Base-by-base conservation (phyloP, 2,888 invertebrate species). In the Dicyrtoma fusca region DNA sequence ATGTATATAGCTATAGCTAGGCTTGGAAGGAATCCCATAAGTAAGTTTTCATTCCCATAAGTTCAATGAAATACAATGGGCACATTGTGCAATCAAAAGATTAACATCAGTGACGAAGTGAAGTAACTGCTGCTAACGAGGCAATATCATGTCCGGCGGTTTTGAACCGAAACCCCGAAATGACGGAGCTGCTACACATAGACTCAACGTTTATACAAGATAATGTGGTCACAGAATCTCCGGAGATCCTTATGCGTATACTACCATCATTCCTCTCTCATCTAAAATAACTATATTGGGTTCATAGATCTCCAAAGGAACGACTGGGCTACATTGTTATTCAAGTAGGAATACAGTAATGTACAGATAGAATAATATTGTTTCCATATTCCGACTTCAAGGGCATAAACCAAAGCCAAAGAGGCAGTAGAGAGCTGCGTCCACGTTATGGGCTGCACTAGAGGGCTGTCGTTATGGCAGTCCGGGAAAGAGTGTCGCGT, bases 81-180 rank as follows among this genome's bases (percentile, higher is more conserved):
- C 10, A 66, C 44, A 66, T 53, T 53, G 55, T 26, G 55, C 51
- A 53, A 66, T 66, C 53, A 66, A 53, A 42, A 66, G 66, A 66
- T 66, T 66, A 66, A 53, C 55, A 66, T 66, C 53, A 66, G 53
- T 53, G 34, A 53, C 21, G 42, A 66, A 53, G 53, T 53, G 53
- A 53, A 65, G 51, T 65, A 51, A 65, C 51, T 65, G 64, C 23
- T 25, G 49, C 51, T 64, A 64, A 65, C 65, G 65, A 65, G 65
- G 51, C 65, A 65, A 65, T 65, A 65, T 65, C 65, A 51, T 65
- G 65, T 65, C 65, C 65, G 51, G 65, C 51, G 49, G 65, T 17
- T 26, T 53, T 34, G 34, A 19, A 6, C n/a, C 65, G 26, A 65
- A 26, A 17, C 51, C 3, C 49, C 21, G 49, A 64, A 66, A 66